Evolutionary conservation across 2,888 invertebrate genomes (phyloP), one percentile per base, ranked within the genome.

Genomic region (Aethes cnicana): DNA sequence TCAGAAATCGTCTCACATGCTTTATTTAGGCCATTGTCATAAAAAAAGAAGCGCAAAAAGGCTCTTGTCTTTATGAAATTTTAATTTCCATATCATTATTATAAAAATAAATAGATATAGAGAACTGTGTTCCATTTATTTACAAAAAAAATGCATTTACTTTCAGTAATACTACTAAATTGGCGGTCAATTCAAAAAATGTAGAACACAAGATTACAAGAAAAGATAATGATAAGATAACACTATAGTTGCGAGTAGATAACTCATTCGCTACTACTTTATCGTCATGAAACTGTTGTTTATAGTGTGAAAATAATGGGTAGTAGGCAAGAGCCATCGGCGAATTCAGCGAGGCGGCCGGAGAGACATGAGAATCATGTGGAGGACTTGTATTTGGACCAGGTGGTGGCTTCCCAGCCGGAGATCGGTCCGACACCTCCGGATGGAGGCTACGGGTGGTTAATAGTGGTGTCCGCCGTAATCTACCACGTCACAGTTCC

Each of bases 361-460:
- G 73, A 73, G 36, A 66, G 77, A 11, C 66, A 62, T 55, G 76
- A 74, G 57, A 71, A 56, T 47, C 68, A 73, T 41, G 74, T 73
- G 26, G 83, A 83, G 55, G 85, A 85, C 47, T 68, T 90, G 9
- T 83, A 84, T 63, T 75, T 94, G 58, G 93, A 94, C 64, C 84
- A 91, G 46, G 86, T 93, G 3, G 84, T 93, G 47, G 88, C 92
- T 35, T 92, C 93, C 14, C 91, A 92, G 58, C 92, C 93, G 1
- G 93, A 93, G 74, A 84, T 93, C 41, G 93, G 93, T 0, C 93
- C 93, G 0, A 91, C 90, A 8, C 89, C 92, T 37, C 92, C 93
- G 1, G 93, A 93, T 64, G 93, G 93, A 0, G 93, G 93, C 1
- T 93, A 92, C 64, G 93, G 93, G 0, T 94, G 93, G 93, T 65